Percentiles rank a stretch among this genome's conserved stretches.
phyloP scores from a whole-genome alignment of 2,888 invertebrate species.

The Cephus pulcher region DNA sequence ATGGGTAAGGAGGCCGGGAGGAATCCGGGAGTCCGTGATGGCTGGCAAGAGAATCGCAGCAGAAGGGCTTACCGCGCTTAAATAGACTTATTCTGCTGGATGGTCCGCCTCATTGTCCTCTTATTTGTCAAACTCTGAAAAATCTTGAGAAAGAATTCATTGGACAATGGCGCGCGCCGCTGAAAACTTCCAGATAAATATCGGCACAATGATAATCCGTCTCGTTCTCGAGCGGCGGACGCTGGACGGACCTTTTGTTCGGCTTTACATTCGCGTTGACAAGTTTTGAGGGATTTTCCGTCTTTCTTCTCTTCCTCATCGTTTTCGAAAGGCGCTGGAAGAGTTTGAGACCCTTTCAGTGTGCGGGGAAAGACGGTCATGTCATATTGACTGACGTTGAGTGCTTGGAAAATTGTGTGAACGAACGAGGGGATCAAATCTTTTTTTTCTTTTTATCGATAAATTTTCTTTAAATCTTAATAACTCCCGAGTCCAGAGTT shows the following conservation, averaged over 20 bases:
- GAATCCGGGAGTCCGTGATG: not conserved
- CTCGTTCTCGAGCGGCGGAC: constrained; percentile 31
- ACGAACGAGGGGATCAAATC: not conserved
- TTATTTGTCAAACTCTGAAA: constrained; percentile 40
- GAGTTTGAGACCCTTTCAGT: constrained; percentile 1
- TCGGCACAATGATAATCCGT: constrained; percentile 56
- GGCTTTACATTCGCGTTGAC: constrained; percentile 34
- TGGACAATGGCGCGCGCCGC: constrained; percentile 29
- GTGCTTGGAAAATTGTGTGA: constrained; percentile 50
- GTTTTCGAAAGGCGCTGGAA: constrained; percentile 1
- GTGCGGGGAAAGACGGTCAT: constrained; percentile 29
- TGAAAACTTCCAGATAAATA: constrained; percentile 54
- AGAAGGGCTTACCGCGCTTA: constrained; percentile 15
- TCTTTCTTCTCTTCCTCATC: constrained; percentile 6
- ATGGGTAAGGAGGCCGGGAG: not conserved
- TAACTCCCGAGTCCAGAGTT: not conserved
- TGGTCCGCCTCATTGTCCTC: constrained; percentile 35
- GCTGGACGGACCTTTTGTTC: constrained; percentile 32
- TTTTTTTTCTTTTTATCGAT: not conserved
- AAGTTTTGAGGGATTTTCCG: constrained; percentile 38
- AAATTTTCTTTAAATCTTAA: not conserved
- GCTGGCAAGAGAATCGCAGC: constrained; percentile 12
- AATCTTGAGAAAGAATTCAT: constrained; percentile 33
- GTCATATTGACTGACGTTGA: constrained; percentile 39
- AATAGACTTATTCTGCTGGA: constrained; percentile 43